Conservation (phyloP, 2,797 vertebrate species). For the Melopsittacus undulatus region DNA sequence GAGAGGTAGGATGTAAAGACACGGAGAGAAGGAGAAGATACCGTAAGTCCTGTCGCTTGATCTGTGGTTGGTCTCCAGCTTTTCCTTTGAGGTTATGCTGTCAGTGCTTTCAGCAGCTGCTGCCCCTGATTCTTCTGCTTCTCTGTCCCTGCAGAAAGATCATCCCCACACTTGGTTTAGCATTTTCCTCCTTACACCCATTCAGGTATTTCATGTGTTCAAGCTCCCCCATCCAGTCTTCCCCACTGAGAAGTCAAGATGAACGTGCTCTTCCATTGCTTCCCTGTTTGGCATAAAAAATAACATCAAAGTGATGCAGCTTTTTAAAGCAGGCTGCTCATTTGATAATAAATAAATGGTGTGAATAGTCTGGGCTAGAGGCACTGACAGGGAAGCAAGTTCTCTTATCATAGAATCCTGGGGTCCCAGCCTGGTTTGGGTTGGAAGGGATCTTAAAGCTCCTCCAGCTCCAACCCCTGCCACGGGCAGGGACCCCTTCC, state of each 20-base stretch:
- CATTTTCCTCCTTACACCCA: neutral
- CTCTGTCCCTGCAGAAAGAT: neutral
- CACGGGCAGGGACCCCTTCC: too few species aligned
- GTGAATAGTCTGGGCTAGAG: neutral
- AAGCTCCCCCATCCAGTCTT: neutral
- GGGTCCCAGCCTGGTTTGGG: neutral
- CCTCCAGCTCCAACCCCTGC: too few species aligned
- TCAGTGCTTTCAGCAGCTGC: neutral
- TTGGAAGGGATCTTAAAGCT: neutral
- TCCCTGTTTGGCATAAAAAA: neutral
- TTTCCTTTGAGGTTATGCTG: neutral
- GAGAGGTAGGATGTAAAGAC: neutral
- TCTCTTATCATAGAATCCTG: neutral
- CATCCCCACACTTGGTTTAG: neutral
- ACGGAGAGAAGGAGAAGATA: neutral
- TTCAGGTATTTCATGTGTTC: neutral
- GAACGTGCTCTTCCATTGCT: neutral
- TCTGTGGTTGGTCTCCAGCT: neutral
- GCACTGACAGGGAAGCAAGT: neutral
- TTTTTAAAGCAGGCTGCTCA: neutral
- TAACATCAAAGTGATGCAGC: neutral
- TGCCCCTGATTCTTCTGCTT: neutral
- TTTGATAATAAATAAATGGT: neutral
- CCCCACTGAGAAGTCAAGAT: neutral
- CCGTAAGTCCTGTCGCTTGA: neutral